Base-by-base conservation (phyloP, 2,797 vertebrate genomes). In the Sebastiscus albofasciatus region DNA sequence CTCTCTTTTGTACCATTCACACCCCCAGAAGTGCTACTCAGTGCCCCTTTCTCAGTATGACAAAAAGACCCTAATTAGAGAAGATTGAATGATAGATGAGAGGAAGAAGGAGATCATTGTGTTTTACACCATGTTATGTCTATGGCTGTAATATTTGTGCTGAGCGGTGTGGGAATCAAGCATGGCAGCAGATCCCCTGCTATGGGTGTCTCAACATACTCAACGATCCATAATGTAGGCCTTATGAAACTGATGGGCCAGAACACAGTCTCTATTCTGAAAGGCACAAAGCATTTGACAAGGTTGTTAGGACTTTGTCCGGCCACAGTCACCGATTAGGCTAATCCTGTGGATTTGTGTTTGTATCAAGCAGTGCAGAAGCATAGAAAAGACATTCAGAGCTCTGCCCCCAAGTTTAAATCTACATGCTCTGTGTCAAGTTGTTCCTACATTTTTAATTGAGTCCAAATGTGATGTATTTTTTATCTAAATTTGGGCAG, bases 221-320 rank as follows among this genome's bases (percentile, higher is more conserved):
- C 93, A 93, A 89, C 88, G 89, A 93, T 89, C 88, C 92, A 93
- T 95, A 95, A 95, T 94, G 92, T 90, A 80, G 90, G 92, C 90
- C 92, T 94, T 94, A 94, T 95, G 93, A 94, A 95, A 93, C 93
- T 93, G 94, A 96, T 95, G 95, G 94, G 89, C 93, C 93, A 93
- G 93, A 95, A 93, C 93, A 93, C 84, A 73, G 91, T 92, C 95
- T 95, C 92, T 94, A 94, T 95, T 94, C 93, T 91, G 90, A 88
- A 90, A 91, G 80, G 92, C 94, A 93, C 92, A 93, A 94, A 94
- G 91, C 88, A 91, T 94, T 93, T 95, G 95, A 95, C 95, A 95
- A 92, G 93, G 91, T 90, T 95, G 93, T 95, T 95, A 95, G 81
- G 91, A 92, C 86, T 90, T 90, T 90, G 88, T 90, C 83, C 31